Conservation (phyloP, 2,113 vertebrate species). For the Scortum barcoo region DNA sequence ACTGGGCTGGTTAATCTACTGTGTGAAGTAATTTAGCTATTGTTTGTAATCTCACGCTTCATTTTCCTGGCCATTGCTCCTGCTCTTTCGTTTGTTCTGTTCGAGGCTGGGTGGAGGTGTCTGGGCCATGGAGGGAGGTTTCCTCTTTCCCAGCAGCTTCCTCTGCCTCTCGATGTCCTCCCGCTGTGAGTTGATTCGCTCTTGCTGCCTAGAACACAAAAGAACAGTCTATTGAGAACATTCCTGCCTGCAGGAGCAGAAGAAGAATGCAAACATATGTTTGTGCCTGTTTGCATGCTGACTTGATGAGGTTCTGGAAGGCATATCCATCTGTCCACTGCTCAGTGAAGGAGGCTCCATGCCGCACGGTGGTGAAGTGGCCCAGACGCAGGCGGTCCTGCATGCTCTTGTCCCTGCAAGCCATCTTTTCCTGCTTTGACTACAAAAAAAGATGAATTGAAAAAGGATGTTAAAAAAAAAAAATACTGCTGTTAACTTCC, state of each 20-base stretch:
- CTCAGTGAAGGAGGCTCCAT: conserved; percentile 95
- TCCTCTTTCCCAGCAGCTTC: conserved; percentile 94
- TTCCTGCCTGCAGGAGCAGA: not conserved
- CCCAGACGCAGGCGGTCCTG: conserved; percentile 94
- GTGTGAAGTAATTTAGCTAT: not conserved
- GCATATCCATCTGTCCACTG: conserved; percentile 97
- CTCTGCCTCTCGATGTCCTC: conserved; percentile 97
- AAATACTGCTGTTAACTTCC: not conserved
- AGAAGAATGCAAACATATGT: not conserved
- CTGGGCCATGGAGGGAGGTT: conserved; percentile 91
- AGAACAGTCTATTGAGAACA: conserved; percentile 1
- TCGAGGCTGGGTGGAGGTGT: conserved; percentile 89
- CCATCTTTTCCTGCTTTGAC: conserved; percentile 97
- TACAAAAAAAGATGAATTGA: conserved; percentile 58
- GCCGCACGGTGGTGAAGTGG: conserved; percentile 95
- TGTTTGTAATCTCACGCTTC: conserved; percentile 87
- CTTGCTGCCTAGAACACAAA: conserved; percentile 88
- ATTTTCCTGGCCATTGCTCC: conserved; percentile 93
- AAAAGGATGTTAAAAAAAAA: not conserved
- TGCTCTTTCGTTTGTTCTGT: conserved; percentile 94
- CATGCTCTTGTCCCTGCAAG: conserved; percentile 97
- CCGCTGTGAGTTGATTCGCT: conserved; percentile 94
- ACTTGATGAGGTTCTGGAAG: conserved; percentile 99
- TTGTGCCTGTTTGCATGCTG: conserved; percentile 63
- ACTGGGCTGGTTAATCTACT: not conserved